Base-by-base conservation (phyloP, 2,113 vertebrate species). In the Brachirus orientalis region DNA sequence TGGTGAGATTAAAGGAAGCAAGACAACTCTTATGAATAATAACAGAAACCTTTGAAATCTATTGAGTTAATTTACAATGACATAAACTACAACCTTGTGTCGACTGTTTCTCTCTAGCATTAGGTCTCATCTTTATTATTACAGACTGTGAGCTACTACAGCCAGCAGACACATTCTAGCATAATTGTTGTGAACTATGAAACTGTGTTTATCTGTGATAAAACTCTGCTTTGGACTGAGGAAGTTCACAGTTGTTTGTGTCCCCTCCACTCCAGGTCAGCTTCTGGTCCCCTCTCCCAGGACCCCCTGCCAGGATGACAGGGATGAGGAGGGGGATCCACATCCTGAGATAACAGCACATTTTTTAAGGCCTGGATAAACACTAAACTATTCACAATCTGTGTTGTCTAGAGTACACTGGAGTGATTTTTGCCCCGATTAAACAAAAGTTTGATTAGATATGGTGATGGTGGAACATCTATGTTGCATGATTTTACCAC, bases 261-360 rank as follows among this genome's bases (percentile, higher is more conserved):
- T 78, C 69, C 69, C 59, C 57, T 57, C 10, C 55, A 65, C 63
- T 41, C 18, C 70, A 76, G 80, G 85, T 82, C 87, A 89, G 71
- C 55, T 74, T 85, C 63, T 80, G 66, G 75, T 87, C 83, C 86
- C 73, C 84, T 78, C 76, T 86, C 88, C 79, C 86, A 91, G 83
- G 76, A 90, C 76, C 82, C 86, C 72, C 86, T 80, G 74, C 74
- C 59, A 72, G 71, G 82, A 84, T 59, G 48, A 80, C 65, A 86
- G 40, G 70, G 60, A 73, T 65, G 38, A 63, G 58, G 69, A 35
- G 67, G 73, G 64, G 59, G 7, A 63, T 75, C 70, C 77, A 84
- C 87, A 78, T 77, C 86, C 86, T 78, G 72, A 79, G 87, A 90
- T 90, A 90, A 87, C 77, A 88, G 57, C 46, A 71, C 62, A 70